Conservation (phyloP, 2,113 vertebrate genomes). For the Lota lota region DNA sequence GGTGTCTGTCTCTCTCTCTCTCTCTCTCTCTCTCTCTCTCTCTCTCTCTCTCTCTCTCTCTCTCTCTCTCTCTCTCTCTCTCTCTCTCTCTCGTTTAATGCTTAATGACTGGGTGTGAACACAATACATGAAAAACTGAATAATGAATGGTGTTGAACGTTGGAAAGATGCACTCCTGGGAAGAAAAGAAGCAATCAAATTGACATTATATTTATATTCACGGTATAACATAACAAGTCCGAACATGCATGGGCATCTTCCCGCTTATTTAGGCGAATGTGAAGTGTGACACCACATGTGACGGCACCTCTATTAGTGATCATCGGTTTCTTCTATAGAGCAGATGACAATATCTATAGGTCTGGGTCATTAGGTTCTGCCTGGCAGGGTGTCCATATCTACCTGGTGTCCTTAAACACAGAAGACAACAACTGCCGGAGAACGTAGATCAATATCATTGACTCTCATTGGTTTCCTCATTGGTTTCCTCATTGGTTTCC, state of each 20-base stretch:
- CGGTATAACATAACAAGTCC: not conserved
- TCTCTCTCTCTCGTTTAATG: too few species aligned
- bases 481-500: conserved; percentile 13
- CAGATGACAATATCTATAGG: not conserved
- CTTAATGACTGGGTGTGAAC: too few species aligned
- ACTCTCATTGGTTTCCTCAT: conserved; percentile 35
- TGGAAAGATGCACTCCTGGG: too few species aligned
- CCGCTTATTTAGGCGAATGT: not conserved
- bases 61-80: too few species aligned
- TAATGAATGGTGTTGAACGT: too few species aligned
- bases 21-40: too few species aligned
- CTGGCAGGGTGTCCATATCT: conserved; percentile 62
- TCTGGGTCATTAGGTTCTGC: conserved; percentile 3
- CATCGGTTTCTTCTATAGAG: too few species aligned
- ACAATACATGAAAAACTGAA: too few species aligned
- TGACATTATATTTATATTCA: not conserved
- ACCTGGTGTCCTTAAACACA: conserved; percentile 47
- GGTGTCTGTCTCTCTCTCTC: too few species aligned
- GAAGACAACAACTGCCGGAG: conserved; percentile 63
- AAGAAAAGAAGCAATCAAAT: too few species aligned
- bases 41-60: too few species aligned
- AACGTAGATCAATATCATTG: conserved; percentile 53
- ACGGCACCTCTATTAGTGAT: not conserved
- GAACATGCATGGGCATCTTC: too few species aligned
- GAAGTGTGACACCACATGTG: not conserved